Percentiles rank a stretch among this genome's conserved stretches.
Conservation (phyloP, 2,113 vertebrate species). For the Pedetes capensis region DNA sequence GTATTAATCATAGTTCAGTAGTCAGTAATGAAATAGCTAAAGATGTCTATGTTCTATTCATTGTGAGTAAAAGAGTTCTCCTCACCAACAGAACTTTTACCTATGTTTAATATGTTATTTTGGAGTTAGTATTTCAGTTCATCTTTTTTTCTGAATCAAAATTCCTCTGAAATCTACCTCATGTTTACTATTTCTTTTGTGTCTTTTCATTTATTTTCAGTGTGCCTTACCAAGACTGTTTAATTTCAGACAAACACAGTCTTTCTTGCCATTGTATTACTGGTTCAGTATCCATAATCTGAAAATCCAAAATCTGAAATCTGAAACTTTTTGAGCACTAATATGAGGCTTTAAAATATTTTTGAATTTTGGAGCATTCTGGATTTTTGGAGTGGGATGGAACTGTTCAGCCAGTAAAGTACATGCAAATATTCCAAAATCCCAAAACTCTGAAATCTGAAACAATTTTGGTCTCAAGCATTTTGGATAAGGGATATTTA, state of each 20-base stretch:
- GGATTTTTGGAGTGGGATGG: neutral
- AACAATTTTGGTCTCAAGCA: neutral
- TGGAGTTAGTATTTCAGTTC: neutral
- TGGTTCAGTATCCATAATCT: neutral
- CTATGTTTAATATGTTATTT: neutral
- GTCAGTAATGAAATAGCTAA: neutral
- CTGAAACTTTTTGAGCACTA: neutral
- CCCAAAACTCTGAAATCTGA: neutral
- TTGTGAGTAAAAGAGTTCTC: neutral
- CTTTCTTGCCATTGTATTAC: neutral
- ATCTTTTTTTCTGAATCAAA: slow-evolving; percentile 24
- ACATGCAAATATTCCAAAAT: neutral
- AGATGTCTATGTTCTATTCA: neutral
- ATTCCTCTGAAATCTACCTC: neutral
- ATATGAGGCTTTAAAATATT: neutral
- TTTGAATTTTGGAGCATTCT: neutral
- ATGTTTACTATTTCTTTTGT: neutral
- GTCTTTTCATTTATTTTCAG: neutral
- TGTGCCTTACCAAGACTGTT: neutral
- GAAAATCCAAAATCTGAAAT: neutral
- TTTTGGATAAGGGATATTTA: no score
- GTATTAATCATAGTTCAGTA: slow-evolving; percentile 15
- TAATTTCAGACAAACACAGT: neutral
- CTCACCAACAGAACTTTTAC: neutral
- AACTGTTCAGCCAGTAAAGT: neutral